Conservation (phyloP, 2,888 invertebrate genomes). For the Epistrophe eligans region DNA sequence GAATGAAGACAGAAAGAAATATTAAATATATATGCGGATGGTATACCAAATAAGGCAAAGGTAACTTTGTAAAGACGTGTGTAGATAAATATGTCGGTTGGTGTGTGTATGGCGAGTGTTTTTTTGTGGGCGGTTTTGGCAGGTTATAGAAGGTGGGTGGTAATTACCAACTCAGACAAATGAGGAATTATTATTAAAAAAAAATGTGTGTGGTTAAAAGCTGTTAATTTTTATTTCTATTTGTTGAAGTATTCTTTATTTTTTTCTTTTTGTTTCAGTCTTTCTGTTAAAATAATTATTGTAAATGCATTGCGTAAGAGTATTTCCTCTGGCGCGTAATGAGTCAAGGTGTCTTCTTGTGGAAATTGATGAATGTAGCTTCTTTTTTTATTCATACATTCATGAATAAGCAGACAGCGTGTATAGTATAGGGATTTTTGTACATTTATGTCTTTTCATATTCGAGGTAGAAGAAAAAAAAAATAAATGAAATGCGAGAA, state of each 20-base stretch:
- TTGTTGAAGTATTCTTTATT: conserved; percentile 29
- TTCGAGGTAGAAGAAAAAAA: conserved; percentile 54
- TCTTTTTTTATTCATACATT: conserved; percentile 10
- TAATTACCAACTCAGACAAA: conserved; percentile 64
- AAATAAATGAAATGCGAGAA: conserved; percentile 54
- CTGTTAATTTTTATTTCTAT: neutral
- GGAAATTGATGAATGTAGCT: conserved; percentile 62
- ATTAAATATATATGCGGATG: conserved; percentile 21
- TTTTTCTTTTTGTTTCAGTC: conserved; percentile 1
- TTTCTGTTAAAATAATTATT: conserved; percentile 46
- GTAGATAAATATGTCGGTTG: neutral
- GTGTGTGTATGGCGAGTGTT: conserved; percentile 27
- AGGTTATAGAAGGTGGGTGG: conserved; percentile 61
- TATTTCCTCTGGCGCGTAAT: conserved; percentile 58
- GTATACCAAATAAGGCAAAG: conserved; percentile 63
- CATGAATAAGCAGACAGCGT: conserved; percentile 28
- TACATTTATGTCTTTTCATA: neutral
- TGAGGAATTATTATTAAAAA: conserved; percentile 34
- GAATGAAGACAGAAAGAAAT: conserved; percentile 10
- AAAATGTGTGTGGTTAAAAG: conserved; percentile 32
- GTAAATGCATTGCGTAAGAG: conserved; percentile 70
- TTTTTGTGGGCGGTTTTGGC: conserved; percentile 57
- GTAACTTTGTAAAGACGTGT: conserved; percentile 38
- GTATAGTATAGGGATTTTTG: conserved; percentile 45
- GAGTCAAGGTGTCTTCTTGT: conserved; percentile 71